Evolutionary conservation across 2,888 invertebrate genomes (phyloP).

Genomic region (Halictus quadricinctus): DNA sequence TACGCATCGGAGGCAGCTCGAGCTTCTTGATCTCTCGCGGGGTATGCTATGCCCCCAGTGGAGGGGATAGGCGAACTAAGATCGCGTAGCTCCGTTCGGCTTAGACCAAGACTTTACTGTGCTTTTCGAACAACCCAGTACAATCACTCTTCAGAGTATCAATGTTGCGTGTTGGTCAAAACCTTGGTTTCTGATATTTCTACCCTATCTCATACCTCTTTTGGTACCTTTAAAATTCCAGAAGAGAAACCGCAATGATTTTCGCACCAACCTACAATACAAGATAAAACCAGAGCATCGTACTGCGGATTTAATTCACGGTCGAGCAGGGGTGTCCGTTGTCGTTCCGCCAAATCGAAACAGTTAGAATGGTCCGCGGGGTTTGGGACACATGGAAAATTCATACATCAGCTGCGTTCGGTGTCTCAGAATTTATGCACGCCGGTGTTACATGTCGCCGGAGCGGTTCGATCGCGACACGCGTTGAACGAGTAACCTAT

Average conservation of each 20-base stretch:
- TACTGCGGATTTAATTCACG: background rate
- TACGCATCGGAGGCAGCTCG: too few species aligned
- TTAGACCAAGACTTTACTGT: too few species aligned
- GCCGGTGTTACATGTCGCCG: slow-evolving; percentile 14
- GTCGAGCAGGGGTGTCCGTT: background rate
- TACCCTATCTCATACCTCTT: too few species aligned
- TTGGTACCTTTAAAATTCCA: background rate
- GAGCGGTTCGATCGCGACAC: slow-evolving; percentile 36
- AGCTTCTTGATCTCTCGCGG: too few species aligned
- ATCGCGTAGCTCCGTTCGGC: too few species aligned
- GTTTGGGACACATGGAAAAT: slow-evolving; percentile 5
- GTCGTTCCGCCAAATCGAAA: background rate
- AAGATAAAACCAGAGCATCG: background rate
- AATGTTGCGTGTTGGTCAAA: too few species aligned
- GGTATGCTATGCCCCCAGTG: too few species aligned
- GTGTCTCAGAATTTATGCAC: slow-evolving; percentile 21
- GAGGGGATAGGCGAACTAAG: too few species aligned
- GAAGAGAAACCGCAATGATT: background rate
- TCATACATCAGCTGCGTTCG: slow-evolving; percentile 6
- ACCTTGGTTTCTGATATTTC: too few species aligned
- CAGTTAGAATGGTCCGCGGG: background rate
- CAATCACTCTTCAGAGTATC: background rate
- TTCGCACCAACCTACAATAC: background rate
- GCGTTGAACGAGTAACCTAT: slow-evolving; percentile 52
- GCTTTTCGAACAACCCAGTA: too few species aligned